phyloP scores from a whole-genome alignment of 1,140 invertebrate species.

The Drosophila repletoides region DNA sequence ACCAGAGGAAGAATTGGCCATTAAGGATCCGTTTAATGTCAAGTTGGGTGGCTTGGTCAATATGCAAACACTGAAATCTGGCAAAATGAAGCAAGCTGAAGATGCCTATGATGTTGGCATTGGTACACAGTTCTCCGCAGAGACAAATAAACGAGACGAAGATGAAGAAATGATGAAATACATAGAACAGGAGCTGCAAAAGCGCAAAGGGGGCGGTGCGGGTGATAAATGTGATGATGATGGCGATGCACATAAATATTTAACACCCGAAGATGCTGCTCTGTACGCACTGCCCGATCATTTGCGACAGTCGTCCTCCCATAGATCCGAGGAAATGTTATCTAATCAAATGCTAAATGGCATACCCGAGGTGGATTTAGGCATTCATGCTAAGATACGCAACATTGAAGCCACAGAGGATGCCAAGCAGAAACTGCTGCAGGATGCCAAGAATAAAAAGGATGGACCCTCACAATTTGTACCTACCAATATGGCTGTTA shows the following conservation, averaged over 20 bases:
- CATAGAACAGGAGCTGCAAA: constrained; percentile 95
- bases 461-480: constrained; percentile 98
- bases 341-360: constrained; percentile 99
- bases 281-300: constrained; percentile 93
- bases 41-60: constrained; percentile 95
- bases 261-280: constrained; percentile 93
- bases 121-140: constrained; percentile 98
- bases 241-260: constrained; percentile 85
- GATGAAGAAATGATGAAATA: constrained; percentile 99
- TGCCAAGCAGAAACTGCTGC: constrained; percentile 95
- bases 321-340: constrained; percentile 98
- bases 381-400: constrained; percentile 98
- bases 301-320: constrained; percentile 90
- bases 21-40: constrained; percentile 90
- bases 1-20: constrained; percentile 85
- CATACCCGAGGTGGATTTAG: constrained; percentile 99
- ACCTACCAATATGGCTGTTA: constrained; percentile 98
- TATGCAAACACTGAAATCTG: constrained; percentile 92
- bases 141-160: constrained; percentile 98
- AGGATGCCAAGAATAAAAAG: constrained; percentile 94
- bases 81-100: constrained; percentile 88
- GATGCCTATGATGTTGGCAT: constrained; percentile 95
- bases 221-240: constrained; percentile 75
- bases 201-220: constrained; percentile 88
- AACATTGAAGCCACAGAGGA: constrained; percentile 99